Percentiles rank a stretch among this genome's conserved stretches.
phyloP scores from a whole-genome alignment of 2,797 vertebrate genomes.

The Gymnothorax javanicus region DNA sequence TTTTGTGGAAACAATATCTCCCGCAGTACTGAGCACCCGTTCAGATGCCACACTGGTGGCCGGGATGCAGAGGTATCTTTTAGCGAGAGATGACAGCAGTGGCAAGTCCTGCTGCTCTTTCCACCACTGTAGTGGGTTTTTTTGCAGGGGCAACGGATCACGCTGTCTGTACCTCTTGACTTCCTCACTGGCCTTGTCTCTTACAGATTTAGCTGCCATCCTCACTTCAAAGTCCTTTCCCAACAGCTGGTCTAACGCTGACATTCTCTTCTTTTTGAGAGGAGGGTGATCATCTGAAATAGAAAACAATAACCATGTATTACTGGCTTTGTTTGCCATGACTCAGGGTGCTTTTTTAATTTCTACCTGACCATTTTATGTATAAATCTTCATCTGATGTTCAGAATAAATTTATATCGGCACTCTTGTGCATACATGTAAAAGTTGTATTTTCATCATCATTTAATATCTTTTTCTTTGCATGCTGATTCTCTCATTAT shows the following conservation, averaged over 20 bases:
- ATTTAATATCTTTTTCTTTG: too few species aligned
- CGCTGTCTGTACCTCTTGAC: conserved; percentile 1
- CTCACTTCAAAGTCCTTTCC: not conserved
- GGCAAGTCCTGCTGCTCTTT: too few species aligned
- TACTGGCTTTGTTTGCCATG: not conserved
- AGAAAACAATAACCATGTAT: conserved; percentile 5
- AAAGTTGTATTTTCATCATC: too few species aligned
- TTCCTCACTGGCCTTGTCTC: conserved; percentile 5
- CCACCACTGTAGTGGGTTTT: too few species aligned
- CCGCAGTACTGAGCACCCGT: not conserved
- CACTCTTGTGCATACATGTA: too few species aligned
- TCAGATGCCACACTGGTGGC: conserved; percentile 1
- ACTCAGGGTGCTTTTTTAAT: too few species aligned
- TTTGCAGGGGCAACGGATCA: not conserved
- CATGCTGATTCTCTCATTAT: too few species aligned
- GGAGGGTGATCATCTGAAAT: conserved; percentile 12
- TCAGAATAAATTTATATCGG: too few species aligned
- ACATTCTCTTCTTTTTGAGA: conserved; percentile 4
- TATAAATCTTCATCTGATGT: not conserved
- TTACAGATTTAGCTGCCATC: not conserved
- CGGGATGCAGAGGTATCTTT: conserved; percentile 5
- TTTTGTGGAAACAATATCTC: not conserved
- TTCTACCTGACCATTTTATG: not conserved
- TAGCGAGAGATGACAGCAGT: not conserved
- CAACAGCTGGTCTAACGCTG: not conserved